These are phyloP conservation scores for Chamaedrilus cognettii DNA, from an alignment of 2,888 invertebrate species.

Conservation along the genomic window DNA sequence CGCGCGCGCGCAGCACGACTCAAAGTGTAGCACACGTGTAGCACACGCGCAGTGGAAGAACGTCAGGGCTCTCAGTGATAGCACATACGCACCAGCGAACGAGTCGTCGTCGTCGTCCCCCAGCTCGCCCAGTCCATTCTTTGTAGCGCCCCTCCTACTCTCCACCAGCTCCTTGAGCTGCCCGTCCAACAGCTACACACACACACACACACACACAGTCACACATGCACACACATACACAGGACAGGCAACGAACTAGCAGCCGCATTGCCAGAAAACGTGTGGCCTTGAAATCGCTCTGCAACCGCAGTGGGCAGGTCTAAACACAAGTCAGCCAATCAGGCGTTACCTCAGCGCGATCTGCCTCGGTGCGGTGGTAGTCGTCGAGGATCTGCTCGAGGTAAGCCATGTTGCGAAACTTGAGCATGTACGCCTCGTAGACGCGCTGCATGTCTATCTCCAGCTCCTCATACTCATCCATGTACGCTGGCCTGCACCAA, in stretches of 20 bases:
- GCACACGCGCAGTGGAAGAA: too few species aligned
- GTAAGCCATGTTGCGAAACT: conserved; percentile 85
- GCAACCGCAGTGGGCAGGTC: too few species aligned
- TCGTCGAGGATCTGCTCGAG: conserved; percentile 85
- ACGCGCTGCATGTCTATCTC: conserved; percentile 82
- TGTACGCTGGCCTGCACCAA: conserved; percentile 95
- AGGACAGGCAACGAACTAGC: too few species aligned
- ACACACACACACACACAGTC: neutral
- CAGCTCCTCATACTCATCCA: conserved; percentile 90
- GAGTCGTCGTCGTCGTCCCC: neutral
- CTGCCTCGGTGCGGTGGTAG: conserved; percentile 75
- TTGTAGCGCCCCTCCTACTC: neutral
- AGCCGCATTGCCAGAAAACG: too few species aligned
- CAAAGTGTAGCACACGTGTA: too few species aligned
- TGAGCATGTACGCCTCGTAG: conserved; percentile 84
- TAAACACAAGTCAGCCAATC: neutral
- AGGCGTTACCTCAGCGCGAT: conserved; percentile 69
- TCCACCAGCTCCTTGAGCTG: neutral
- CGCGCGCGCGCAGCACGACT: too few species aligned
- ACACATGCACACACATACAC: neutral
- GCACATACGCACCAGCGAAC: neutral
- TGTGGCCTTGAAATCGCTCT: too few species aligned
- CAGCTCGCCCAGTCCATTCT: neutral
- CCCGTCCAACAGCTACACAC: neutral
- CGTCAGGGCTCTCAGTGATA: too few species aligned